A percentile compares a stretch with the other conserved stretches of the same genome.
Conservation (phyloP, 2,888 invertebrate species). For the Caenorhabditis panamensis region DNA sequence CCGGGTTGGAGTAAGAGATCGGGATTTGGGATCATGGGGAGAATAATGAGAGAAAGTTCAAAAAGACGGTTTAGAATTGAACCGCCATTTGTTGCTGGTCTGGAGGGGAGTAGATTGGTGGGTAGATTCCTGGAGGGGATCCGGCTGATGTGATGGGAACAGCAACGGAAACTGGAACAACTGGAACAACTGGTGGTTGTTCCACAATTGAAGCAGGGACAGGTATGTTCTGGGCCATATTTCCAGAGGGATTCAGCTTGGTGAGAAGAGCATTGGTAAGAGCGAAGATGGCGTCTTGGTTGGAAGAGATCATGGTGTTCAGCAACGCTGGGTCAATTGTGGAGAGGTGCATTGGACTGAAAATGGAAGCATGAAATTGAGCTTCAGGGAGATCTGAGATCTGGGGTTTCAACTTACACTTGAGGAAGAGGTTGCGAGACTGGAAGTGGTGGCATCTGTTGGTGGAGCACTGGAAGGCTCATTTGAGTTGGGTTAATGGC, state of each 20-base stretch:
- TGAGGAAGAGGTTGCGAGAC: constrained; percentile 1
- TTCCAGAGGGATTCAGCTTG: constrained; percentile 35
- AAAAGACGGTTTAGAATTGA: constrained; percentile 20
- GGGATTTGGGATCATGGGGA: constrained; percentile 27
- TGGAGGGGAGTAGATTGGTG: constrained; percentile 26
- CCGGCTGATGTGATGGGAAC: too few species aligned
- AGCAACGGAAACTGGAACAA: too few species aligned
- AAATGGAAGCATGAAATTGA: constrained; percentile 5
- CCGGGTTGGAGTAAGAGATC: constrained; percentile 8
- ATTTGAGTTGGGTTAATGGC: constrained; percentile 15
- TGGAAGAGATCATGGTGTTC: constrained; percentile 59
- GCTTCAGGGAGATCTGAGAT: too few species aligned
- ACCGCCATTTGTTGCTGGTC: constrained; percentile 53
- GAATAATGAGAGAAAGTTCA: neutral
- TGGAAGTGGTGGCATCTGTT: constrained; percentile 13
- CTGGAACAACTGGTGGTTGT: too few species aligned
- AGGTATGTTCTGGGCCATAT: too few species aligned
- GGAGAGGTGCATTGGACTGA: constrained; percentile 40
- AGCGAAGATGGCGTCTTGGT: constrained; percentile 63
- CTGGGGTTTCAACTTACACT: too few species aligned
- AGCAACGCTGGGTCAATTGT: constrained; percentile 62
- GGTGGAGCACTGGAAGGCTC: neutral
- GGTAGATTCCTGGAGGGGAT: constrained; percentile 27
- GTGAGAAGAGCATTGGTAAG: constrained; percentile 59
- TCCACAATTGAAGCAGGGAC: too few species aligned